These are phyloP conservation scores for Zalophus californianus DNA, from an alignment of 2,797 vertebrate genomes.

Conservation along the genomic window DNA sequence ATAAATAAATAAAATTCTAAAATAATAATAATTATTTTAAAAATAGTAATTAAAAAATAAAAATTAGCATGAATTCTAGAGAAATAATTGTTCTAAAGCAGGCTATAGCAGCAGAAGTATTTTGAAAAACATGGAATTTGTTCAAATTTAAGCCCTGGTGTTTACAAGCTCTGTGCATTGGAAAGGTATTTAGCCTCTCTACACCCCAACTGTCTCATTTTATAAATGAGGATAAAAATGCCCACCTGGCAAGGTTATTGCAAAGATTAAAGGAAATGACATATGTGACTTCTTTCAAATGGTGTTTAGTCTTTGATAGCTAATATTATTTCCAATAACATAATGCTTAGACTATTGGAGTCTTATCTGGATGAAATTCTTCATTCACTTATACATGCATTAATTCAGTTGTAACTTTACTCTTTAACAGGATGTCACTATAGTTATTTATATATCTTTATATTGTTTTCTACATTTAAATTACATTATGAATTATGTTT, in stretches of 20 bases:
- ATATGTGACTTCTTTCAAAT: background rate
- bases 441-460: constrained; percentile 12
- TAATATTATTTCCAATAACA: background rate
- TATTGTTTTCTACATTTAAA: constrained; percentile 26
- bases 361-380: background rate
- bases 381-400: background rate
- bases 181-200: background rate
- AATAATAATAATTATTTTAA: no score
- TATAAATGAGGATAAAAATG: background rate
- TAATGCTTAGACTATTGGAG: background rate
- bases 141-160: background rate
- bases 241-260: background rate
- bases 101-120: background rate
- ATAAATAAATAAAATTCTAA: no score
- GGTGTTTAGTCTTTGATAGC: background rate
- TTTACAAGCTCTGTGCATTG: background rate
- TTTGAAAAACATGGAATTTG: background rate
- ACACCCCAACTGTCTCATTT: background rate
- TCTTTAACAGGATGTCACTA: background rate
- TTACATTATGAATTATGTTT: constrained; percentile 29
- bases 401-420: background rate
- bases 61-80: background rate
- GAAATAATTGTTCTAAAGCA: constrained; percentile 2
- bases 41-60: background rate
- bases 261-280: background rate